Percentiles rank a stretch among this genome's conserved stretches.
Evolutionary conservation across 2,113 vertebrate species (phyloP).

Genomic region (Heteronetta atricapilla): DNA sequence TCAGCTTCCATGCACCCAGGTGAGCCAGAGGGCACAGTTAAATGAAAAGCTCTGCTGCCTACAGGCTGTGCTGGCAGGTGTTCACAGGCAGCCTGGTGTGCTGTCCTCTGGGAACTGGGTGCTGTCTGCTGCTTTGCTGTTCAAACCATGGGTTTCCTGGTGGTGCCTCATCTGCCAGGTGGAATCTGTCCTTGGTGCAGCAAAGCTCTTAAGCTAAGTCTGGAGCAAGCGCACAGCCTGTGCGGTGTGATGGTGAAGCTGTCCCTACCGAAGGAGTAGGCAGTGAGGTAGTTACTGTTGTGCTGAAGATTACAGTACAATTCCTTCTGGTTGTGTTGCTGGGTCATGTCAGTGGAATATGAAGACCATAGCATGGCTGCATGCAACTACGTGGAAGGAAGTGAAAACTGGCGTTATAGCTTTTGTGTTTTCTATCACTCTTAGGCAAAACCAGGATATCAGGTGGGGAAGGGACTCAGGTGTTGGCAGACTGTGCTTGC

Average conservation of each 20-base stretch:
- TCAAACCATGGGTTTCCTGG: no score
- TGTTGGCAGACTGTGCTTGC: background rate
- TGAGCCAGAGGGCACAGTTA: background rate
- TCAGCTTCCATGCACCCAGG: background rate
- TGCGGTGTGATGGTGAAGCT: background rate
- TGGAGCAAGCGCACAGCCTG: background rate
- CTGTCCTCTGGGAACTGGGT: background rate
- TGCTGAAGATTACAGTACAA: background rate
- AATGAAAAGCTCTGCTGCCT: background rate
- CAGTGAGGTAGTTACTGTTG: background rate
- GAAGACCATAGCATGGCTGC: accelerated
- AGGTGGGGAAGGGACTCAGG: background rate
- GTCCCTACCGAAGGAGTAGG: background rate
- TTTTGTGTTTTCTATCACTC: background rate
- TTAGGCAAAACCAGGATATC: background rate
- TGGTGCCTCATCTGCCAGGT: background rate
- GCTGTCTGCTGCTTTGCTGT: background rate
- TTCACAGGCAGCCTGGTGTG: background rate
- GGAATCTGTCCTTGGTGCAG: no score
- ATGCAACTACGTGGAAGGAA: background rate
- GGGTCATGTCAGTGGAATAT: accelerated
- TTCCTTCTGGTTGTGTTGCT: background rate
- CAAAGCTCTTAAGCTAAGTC: background rate
- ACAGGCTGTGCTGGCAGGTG: background rate
- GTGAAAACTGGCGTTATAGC: background rate